phyloP scores from a whole-genome alignment of 2,797 vertebrate species.

The Lutjanus campechanus region DNA sequence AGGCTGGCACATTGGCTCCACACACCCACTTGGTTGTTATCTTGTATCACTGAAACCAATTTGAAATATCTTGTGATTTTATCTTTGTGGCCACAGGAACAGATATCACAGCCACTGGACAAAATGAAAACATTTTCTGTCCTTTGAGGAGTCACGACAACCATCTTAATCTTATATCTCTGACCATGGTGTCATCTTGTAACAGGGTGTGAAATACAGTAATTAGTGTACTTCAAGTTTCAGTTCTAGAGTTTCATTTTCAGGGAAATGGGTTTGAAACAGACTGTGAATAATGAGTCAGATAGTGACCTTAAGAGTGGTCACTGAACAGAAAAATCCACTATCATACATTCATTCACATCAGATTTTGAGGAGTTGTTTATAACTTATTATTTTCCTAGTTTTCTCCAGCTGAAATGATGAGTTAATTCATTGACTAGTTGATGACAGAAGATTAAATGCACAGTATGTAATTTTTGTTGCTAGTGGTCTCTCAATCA shows the following conservation, averaged over 20 bases:
- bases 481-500: too few relatives aligned
- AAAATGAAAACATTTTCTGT: slow-evolving; percentile 18
- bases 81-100: slow-evolving; percentile 1
- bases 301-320: not conserved
- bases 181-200: not conserved
- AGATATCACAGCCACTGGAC: slow-evolving; percentile 17
- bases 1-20: not conserved
- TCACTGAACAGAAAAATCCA: not conserved
- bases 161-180: not conserved
- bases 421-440: not conserved
- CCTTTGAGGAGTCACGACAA: slow-evolving; percentile 14
- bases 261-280: not conserved
- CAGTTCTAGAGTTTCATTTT: slow-evolving; percentile 4
- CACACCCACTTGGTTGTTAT: not conserved
- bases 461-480: too few relatives aligned
- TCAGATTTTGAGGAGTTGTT: not conserved
- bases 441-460: not conserved
- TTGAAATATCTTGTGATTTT: not conserved
- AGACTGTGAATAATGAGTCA: slow-evolving; percentile 5
- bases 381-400: not conserved
- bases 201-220: not conserved
- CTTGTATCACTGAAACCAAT: slow-evolving; percentile 11
- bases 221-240: not conserved
- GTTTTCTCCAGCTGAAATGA: not conserved
- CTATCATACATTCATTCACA: not conserved